phyloP scores from a whole-genome alignment of 2,113 vertebrate species.

The Pteronura brasiliensis region DNA sequence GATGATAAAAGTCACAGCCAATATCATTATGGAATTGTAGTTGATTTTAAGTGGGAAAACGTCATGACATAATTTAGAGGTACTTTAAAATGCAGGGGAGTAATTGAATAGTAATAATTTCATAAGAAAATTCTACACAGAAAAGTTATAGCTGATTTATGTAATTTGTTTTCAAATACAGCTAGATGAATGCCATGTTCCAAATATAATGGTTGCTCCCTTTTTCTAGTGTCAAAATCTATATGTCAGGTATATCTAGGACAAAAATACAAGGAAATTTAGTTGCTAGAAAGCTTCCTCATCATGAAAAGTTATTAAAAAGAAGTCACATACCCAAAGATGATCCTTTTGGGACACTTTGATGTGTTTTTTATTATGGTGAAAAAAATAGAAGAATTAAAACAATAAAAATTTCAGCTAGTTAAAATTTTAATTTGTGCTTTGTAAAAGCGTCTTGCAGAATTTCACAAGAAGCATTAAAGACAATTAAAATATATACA shows the following conservation, averaged over 20 bases:
- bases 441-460: background rate
- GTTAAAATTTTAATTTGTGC: background rate
- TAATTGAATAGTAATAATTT: background rate
- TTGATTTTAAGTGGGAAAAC: background rate
- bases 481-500: background rate
- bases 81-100: background rate
- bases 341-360: background rate
- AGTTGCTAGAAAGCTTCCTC: background rate
- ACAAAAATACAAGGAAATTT: background rate
- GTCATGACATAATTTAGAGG: background rate
- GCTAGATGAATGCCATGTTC: background rate
- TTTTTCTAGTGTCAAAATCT: background rate
- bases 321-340: background rate
- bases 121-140: background rate
- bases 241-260: background rate
- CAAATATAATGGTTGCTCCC: background rate
- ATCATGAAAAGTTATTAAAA: background rate
- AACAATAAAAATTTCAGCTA: background rate
- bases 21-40: background rate
- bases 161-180: background rate
- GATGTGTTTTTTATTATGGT: background rate
- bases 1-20: background rate
- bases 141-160: background rate
- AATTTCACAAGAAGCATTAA: background rate
- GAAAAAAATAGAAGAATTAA: background rate